Percentiles rank a stretch among this genome's conserved stretches.
Evolutionary conservation across 2,888 invertebrate genomes (phyloP).

Genomic region (Phragmatobia fuliginosa): DNA sequence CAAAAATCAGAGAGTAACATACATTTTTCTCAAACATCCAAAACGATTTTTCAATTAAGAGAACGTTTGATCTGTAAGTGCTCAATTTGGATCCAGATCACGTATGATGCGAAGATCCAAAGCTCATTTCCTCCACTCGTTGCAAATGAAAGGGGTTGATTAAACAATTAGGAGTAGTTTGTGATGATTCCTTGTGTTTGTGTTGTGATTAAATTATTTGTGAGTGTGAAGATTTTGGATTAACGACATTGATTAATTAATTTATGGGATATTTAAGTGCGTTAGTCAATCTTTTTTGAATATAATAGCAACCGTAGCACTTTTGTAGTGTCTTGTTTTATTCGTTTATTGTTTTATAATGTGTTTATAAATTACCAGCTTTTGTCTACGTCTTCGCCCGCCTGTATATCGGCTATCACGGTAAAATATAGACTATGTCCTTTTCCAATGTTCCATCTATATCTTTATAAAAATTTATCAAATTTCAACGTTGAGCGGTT

Average conservation of each 20-base stretch:
- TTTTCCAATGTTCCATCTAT: too few relatives aligned
- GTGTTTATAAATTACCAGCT: background rate
- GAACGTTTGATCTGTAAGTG: constrained; percentile 43
- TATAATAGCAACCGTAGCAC: background rate
- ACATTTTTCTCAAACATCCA: constrained; percentile 38
- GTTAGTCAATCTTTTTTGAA: background rate
- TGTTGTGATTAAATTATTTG: constrained; percentile 7
- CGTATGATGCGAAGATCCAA: constrained; percentile 49
- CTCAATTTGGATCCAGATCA: constrained; percentile 45
- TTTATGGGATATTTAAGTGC: background rate
- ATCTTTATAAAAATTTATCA: too few relatives aligned
- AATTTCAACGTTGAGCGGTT: too few relatives aligned
- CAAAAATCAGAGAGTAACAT: constrained; percentile 14
- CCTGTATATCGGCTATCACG: too few relatives aligned
- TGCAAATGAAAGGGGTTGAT: constrained; percentile 45
- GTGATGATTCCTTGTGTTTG: constrained; percentile 35
- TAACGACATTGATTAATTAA: background rate
- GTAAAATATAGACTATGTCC: too few relatives aligned
- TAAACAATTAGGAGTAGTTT: constrained; percentile 48
- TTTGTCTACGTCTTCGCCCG: too few relatives aligned
- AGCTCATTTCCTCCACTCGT: constrained; percentile 53
- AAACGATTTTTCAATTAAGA: constrained; percentile 57
- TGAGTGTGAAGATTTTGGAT: constrained; percentile 2
- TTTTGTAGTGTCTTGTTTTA: background rate
- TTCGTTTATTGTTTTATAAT: background rate